Evolutionary conservation across 2,113 vertebrate genomes (phyloP).

Genomic region (Notarius quadriscutis): DNA sequence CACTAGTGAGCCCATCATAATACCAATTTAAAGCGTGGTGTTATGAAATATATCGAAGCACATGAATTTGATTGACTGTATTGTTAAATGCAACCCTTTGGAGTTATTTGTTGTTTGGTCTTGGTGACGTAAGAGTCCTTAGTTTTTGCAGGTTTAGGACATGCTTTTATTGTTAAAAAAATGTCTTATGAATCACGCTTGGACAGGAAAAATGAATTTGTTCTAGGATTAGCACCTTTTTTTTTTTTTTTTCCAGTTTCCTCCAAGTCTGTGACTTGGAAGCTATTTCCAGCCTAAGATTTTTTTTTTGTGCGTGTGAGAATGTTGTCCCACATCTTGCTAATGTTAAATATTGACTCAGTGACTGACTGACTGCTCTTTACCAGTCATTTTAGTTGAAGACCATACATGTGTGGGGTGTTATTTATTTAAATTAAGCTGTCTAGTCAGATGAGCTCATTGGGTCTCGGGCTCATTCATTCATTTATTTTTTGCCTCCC

Average conservation of each 20-base stretch:
- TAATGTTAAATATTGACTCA: slow-evolving; percentile 63
- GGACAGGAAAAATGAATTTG: neutral
- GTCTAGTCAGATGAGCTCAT: slow-evolving; percentile 11
- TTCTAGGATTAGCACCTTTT: neutral
- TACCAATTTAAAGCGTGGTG: neutral
- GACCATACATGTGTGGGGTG: neutral
- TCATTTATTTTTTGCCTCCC: no score
- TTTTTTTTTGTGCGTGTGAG: neutral
- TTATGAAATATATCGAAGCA: neutral
- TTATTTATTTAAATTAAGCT: neutral
- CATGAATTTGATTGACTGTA: neutral
- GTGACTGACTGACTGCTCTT: slow-evolving; percentile 48
- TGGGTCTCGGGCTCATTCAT: neutral
- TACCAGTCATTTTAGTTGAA: slow-evolving; percentile 30
- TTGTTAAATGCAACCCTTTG: neutral
- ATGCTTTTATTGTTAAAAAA: neutral
- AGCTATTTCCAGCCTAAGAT: neutral
- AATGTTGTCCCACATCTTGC: neutral
- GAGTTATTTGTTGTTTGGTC: neutral
- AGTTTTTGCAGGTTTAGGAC: neutral
- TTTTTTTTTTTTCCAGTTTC: neutral
- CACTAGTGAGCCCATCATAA: neutral
- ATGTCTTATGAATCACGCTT: neutral
- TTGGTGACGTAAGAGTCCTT: neutral
- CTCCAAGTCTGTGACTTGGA: neutral